Base-by-base conservation (phyloP, 2,797 vertebrate species). In the Anabas testudineus region DNA sequence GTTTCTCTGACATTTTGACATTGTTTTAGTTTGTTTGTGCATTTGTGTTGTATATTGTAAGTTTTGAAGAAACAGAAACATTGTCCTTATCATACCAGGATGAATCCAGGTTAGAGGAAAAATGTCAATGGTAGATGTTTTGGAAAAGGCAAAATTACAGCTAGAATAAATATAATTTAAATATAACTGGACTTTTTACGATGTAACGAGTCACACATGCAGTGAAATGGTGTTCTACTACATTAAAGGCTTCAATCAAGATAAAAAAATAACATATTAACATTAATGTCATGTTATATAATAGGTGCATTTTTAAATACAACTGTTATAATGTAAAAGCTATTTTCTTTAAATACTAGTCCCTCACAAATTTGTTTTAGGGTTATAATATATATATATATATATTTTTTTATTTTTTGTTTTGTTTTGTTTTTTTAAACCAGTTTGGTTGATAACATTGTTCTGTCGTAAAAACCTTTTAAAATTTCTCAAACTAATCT, bases 61-160 rank as follows among this genome's bases (percentile, higher is more conserved):
- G 39, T 51, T 37, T 21, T 26, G 7, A 26, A 30, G 30, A 22
- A 0, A 7, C 15, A 51, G 42, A 36, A 43, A 32, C 12, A 2
- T 39, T 62, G 10, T 52, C 13, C 16, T 61, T 41, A 36, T 56
- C 19, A 60, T 16, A 42, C 30, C 3, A 55, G n/a, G 21, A 42
- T n/a, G 42, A 34, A 19, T 21, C 1, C 6, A 36, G 21, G 21
- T 39, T 4, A 10, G 36, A 51, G 1, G 37, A 30, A 18, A 2
- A 6, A 47, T 12, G 13, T 21, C 5, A 7, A 19, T 0, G 0
- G 36, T 18, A 9, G 15, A 32, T 48, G 13, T 6, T 2, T 41
- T 16, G 0, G 6, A 51, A 34, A 22, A 12, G 1, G 12, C 3
- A 16, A 7, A 39, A 37, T 39, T 10, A 51, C 30, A 30, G 7